Conservation (phyloP, 2,797 vertebrate genomes). For the Pteronotus mesoamericanus region DNA sequence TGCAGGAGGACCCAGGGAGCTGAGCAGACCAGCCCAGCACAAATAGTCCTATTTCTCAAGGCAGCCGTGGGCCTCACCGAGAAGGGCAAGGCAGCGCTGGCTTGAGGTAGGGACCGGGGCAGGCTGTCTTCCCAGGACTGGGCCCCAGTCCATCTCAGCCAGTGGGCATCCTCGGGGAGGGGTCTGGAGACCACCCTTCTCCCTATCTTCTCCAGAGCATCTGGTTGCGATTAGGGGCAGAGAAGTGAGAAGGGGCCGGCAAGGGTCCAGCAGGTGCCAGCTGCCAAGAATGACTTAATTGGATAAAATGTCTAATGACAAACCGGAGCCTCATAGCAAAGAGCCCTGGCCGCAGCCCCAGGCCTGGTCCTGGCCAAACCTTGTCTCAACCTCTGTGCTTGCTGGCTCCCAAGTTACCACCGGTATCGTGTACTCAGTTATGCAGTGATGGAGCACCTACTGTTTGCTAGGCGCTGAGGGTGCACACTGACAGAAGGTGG, state of each 20-base stretch:
- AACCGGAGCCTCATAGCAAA: constrained; percentile 28
- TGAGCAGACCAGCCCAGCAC: not conserved
- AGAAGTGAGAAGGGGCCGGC: constrained; percentile 36
- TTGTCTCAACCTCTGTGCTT: constrained; percentile 30
- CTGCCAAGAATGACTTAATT: constrained; percentile 73
- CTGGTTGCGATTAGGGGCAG: constrained; percentile 59
- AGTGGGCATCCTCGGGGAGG: constrained; percentile 6
- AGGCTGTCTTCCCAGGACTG: not conserved
- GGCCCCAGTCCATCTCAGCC: not conserved
- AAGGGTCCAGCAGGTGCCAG: constrained; percentile 41
- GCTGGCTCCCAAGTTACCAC: not conserved
- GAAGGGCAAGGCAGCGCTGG: not conserved
- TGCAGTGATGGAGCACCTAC: not conserved
- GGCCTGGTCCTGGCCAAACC: constrained; percentile 18
- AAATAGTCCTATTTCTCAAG: constrained; percentile 26
- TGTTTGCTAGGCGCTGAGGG: not conserved
- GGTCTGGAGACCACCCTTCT: not conserved
- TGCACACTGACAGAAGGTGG: not conserved
- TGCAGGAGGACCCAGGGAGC: not conserved
- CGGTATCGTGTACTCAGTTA: not conserved
- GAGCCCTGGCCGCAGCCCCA: constrained; percentile 32
- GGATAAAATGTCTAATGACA: constrained; percentile 71
- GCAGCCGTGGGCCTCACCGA: not conserved
- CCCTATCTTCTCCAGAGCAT: constrained; percentile 36
- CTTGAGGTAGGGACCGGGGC: not conserved